Percentiles rank a stretch among this genome's conserved stretches.
Conservation (phyloP, 2,113 vertebrate species). For the Scopus umbretta region DNA sequence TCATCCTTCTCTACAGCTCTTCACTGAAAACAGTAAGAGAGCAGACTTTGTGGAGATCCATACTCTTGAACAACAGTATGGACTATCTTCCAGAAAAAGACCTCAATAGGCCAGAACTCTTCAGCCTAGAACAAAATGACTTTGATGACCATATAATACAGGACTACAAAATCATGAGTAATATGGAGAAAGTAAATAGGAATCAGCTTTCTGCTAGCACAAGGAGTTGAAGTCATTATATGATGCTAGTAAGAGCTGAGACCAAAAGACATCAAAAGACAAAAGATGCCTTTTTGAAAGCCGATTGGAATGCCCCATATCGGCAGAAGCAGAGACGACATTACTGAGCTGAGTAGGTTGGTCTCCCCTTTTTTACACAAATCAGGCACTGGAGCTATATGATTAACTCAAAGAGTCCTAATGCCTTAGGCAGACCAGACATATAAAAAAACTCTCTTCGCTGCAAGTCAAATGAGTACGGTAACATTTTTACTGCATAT, state of each 20-base stretch:
- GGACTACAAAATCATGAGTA: background rate
- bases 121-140: background rate
- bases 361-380: background rate
- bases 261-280: background rate
- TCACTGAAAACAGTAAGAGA: background rate
- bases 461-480: background rate
- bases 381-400: background rate
- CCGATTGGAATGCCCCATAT: background rate
- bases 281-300: slow-evolving; percentile 15
- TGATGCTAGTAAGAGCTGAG: background rate
- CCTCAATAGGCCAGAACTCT: background rate
- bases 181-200: background rate
- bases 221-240: background rate
- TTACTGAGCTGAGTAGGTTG: background rate
- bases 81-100: background rate
- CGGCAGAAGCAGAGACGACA: background rate
- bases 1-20: background rate
- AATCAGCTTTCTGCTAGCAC: background rate
- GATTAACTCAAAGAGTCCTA: background rate
- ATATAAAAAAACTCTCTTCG: background rate
- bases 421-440: background rate
- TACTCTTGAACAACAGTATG: background rate
- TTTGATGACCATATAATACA: background rate
- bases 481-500: background rate
- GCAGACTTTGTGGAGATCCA: background rate